Evolutionary conservation across 2,797 vertebrate species (phyloP).

Genomic region (Vireo griseus): DNA sequence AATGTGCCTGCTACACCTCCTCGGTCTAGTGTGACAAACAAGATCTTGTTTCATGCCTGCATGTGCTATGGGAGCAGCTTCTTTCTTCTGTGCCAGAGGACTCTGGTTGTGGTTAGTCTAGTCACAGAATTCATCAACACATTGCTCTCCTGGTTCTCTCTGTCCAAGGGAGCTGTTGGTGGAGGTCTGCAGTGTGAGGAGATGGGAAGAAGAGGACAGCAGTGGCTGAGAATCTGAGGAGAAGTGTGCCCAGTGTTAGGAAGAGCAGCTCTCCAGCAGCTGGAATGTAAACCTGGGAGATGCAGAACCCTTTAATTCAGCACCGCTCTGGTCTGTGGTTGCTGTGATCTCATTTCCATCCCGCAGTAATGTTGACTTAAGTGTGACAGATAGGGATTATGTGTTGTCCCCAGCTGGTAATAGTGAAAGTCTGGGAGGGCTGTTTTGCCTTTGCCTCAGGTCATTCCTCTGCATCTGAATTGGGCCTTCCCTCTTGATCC

Average conservation of each 20-base stretch:
- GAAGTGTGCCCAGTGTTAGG: background rate
- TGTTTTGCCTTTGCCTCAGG: background rate
- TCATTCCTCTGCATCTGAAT: background rate
- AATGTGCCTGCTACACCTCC: background rate
- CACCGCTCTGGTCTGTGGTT: background rate
- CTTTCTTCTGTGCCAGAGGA: background rate
- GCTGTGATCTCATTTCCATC: background rate
- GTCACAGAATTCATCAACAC: background rate
- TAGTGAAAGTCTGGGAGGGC: background rate
- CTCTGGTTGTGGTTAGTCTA: background rate
- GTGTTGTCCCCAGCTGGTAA: background rate
- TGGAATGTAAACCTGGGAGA: rapidly evolving
- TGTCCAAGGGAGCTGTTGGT: background rate
- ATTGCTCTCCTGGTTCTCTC: background rate
- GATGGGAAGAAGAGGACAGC: background rate
- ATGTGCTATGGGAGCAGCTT: background rate
- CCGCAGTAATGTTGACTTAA: background rate
- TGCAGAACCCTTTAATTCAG: background rate
- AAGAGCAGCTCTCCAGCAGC: no score
- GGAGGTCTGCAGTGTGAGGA: background rate
- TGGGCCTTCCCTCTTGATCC: background rate
- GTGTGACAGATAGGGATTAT: background rate
- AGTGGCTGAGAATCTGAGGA: background rate
- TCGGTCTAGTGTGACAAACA: background rate
- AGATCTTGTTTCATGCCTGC: background rate